phyloP scores from a whole-genome alignment of 2,113 vertebrate genomes.

The Serilophus lunatus region DNA sequence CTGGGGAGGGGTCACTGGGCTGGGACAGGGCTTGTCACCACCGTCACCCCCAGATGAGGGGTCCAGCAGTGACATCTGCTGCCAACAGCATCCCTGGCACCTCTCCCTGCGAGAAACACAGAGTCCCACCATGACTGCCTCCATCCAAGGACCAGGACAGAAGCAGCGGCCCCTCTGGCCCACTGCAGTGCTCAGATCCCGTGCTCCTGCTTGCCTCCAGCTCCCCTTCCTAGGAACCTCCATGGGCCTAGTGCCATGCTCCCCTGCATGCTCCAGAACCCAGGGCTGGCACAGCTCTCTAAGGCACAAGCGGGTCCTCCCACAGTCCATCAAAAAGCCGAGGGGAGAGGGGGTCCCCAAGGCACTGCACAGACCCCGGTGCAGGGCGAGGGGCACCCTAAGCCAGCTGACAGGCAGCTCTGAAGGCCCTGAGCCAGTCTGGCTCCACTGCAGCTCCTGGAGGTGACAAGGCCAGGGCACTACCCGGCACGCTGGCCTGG shows the following conservation, averaged over 20 bases:
- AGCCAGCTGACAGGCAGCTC: not conserved
- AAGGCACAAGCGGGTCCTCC: accelerated
- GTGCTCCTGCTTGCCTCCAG: accelerated
- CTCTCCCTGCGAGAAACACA: accelerated
- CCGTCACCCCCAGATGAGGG: accelerated
- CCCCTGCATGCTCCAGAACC: not conserved
- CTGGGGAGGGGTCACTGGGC: accelerated
- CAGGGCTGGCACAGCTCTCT: not conserved
- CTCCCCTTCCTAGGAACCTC: not conserved
- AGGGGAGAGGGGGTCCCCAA: not conserved
- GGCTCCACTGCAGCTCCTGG: not conserved
- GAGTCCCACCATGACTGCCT: accelerated
- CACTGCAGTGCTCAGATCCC: not conserved
- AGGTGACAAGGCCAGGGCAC: not conserved
- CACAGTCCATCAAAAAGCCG: not conserved
- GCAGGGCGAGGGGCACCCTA: accelerated
- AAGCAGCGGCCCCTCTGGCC: accelerated
- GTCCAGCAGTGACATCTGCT: not conserved
- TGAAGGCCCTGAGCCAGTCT: accelerated
- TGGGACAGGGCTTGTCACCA: not conserved
- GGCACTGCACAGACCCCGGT: not conserved
- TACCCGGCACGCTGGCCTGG: not conserved
- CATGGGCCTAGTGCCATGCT: accelerated
- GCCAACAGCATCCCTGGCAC: not conserved
- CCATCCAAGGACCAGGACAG: accelerated